phyloP scores from a whole-genome alignment of 2,888 invertebrate genomes.

The Phorcus lineatus region DNA sequence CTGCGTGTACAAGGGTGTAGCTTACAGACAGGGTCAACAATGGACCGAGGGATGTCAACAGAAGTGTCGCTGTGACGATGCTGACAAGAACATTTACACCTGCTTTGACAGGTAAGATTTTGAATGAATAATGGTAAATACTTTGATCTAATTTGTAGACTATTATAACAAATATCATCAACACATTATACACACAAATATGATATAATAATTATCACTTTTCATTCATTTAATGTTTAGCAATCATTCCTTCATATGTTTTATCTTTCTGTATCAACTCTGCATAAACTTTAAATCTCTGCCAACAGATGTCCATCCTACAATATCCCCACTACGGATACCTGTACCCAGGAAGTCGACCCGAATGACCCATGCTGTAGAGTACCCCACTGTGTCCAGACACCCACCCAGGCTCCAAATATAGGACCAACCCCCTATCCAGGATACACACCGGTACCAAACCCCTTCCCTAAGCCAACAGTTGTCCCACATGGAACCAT shows the following conservation, averaged over 20 bases:
- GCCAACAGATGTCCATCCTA: not conserved
- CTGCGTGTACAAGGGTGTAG: slow-evolving; percentile 17
- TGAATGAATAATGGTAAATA: no score
- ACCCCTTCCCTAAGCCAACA: slow-evolving; percentile 43
- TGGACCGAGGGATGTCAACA: slow-evolving; percentile 26
- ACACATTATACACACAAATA: no score
- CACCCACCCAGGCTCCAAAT: not conserved
- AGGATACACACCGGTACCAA: not conserved
- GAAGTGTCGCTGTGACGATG: slow-evolving; percentile 29
- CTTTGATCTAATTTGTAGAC: no score
- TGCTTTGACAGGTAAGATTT: slow-evolving; percentile 14
- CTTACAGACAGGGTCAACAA: slow-evolving; percentile 13
- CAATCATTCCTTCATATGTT: no score
- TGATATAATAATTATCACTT: no score
- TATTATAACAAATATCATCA: no score
- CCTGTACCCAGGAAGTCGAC: slow-evolving; percentile 28
- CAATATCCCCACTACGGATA: not conserved
- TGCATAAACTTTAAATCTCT: no score
- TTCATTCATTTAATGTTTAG: no score
- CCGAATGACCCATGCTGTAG: slow-evolving; percentile 42
- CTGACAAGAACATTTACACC: not conserved
- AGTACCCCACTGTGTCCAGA: slow-evolving; percentile 31
- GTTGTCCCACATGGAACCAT: slow-evolving; percentile 16
- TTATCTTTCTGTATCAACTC: no score
- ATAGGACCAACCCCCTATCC: slow-evolving; percentile 39